Base-by-base conservation (phyloP, 2,888 invertebrate species). In the Ephialtes manifestator region DNA sequence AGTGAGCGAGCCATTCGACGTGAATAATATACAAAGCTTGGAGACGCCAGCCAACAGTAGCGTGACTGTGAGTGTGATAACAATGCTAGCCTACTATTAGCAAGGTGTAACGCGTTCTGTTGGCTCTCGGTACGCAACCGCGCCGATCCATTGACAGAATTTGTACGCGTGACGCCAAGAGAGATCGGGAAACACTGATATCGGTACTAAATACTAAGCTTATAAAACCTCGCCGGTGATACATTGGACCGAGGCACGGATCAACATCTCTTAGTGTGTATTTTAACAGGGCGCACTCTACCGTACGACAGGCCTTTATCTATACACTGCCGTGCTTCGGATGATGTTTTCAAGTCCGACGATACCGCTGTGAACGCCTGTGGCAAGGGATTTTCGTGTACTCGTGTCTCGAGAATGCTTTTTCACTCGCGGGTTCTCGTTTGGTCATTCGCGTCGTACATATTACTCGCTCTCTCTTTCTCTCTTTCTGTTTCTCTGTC, bases 301-400 rank as follows among this genome's bases (percentile, higher is more conserved):
- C 74, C 70, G 46, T 48, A 24, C 58, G n/a, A n/a, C 63, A 18
- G 31, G 68, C 75, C 31, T 82, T 76, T 75, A 75, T 80, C 68
- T 83, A 48, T 83, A 68, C 78, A 35, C 65, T 72, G 48, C 67
- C 67, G 58, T 55, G 74, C 63, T 80, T 63, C 60, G 85, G 85
- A 77, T 85, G 83, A 85, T 85, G 85, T 85, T 85, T 85, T 85
- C 85, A 80, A 83, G 83, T 83, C 83, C 85, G 85, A 53, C 72
- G 80, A 85, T 85, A 85, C 71, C 65, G 55, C 71, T 55, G 15
- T 53, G 78, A 58, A 72, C 78, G 63, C 51, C 48, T 51, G 65
- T 71, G 80, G 75, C 76, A 77, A 70, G 77, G 81, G 67, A 84
- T 80, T 85, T 83, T 83, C 71, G 83, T 72, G 82, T 72, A 80